Evolutionary conservation across 1,140 invertebrate genomes (phyloP), one percentile per base, ranked within the genome.

Genomic region (Listronotus bonariensis): DNA sequence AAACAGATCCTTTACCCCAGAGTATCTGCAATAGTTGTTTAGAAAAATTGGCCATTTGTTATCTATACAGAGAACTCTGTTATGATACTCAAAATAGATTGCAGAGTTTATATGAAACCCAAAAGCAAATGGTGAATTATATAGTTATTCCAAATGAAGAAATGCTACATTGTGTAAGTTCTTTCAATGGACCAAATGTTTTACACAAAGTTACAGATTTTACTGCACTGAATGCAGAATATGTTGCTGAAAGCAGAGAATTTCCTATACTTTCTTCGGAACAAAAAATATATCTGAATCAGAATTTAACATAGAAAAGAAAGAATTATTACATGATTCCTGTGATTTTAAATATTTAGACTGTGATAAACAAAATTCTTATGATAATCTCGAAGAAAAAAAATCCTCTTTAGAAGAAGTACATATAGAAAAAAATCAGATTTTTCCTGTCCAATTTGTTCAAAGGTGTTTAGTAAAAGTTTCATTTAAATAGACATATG

Each of bases 21-120:
- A 59, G 68, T 43, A 75, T 77, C 40, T 77, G 75, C 49, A 55
- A 55, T 34, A 54, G 36, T 26, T 77, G 75, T 45, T 62, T 66
- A 51, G 64, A 71, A 49, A 72, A 75, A 67, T 59, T 76, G 48
- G 67, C 52, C 20, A 59, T 68, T 9, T 70, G 66, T 46, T 74
- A 74, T 40, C 63, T 71, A 53, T 76, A 72, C 41, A 61, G 72
- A 43, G 51, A 71, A 43, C 56, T 68, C n/a, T 76, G 73, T 49
- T 49, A 41, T 17, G 54, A 65, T 42, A 71, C 54, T 46, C 63
- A 65, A 52, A 57, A 54, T 40, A 71, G 42, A 49, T 55, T 45
- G 18, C 59, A 53, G 36, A 14, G 31, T 42, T 56, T 42, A 57
- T 54, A 68, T 51, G 60, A 59, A 48, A 6, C 15, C 5, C 45